Evolutionary conservation across 1,140 invertebrate genomes (phyloP).

Genomic region (Trigoniulus corallinus): DNA sequence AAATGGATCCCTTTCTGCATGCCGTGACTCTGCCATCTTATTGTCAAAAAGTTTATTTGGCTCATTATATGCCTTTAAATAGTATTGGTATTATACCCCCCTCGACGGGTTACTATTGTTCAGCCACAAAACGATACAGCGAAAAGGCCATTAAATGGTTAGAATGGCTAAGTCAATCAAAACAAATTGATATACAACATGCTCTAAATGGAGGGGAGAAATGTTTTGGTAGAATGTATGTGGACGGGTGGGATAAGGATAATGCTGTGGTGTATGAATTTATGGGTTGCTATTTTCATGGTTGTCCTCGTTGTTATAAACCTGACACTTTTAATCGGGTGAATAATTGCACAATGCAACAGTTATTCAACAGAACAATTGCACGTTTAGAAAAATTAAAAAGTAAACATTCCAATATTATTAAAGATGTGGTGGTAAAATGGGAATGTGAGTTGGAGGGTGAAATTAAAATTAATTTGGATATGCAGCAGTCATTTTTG

Average conservation of each 20-base stretch:
- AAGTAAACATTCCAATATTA: constrained; percentile 4
- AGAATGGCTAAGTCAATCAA: constrained; percentile 3
- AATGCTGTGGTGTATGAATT: constrained; percentile 13
- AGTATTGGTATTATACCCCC: constrained; percentile 7
- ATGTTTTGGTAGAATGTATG: background rate
- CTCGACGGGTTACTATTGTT: constrained; percentile 4
- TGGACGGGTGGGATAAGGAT: constrained; percentile 5
- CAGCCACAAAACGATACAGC: background rate
- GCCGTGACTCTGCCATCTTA: constrained; percentile 6
- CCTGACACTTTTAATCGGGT: background rate
- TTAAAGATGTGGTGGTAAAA: constrained; percentile 10
- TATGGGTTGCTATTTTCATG: constrained; percentile 15
- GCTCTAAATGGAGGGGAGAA: background rate
- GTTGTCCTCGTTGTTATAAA: constrained; percentile 14
- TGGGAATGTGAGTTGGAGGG: constrained; percentile 15
- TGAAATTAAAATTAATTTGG: background rate
- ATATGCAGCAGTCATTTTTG: background rate
- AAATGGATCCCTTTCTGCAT: constrained; percentile 6
- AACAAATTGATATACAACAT: constrained; percentile 4
- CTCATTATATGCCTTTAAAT: background rate
- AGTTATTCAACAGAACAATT: constrained; percentile 10
- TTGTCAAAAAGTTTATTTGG: constrained; percentile 6
- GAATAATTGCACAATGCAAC: constrained; percentile 8
- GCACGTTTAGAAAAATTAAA: constrained; percentile 7
- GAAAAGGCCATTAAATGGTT: constrained; percentile 5